These are phyloP conservation scores for Melipona quadrifasciata DNA, from an alignment of 1,140 invertebrate species.

Conservation along the genomic window DNA sequence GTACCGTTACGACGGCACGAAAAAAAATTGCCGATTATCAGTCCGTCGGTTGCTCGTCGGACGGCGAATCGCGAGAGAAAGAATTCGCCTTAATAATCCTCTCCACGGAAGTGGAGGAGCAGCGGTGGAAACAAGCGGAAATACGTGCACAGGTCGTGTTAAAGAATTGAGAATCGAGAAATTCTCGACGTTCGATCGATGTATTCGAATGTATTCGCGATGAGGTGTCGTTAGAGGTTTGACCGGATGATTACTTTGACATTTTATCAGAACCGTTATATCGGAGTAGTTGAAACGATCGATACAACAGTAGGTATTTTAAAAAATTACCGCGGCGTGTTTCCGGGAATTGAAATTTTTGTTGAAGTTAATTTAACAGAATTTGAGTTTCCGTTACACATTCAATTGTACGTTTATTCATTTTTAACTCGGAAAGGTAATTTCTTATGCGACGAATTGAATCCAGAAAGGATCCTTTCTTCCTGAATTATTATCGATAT, in stretches of 20 bases:
- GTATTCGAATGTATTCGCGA: not conserved
- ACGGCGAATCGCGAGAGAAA: not conserved
- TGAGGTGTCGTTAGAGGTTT: not conserved
- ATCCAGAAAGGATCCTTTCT: not conserved
- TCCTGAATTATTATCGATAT: not conserved
- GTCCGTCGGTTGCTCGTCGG: not conserved
- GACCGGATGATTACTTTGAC: not conserved
- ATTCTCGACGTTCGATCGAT: not conserved
- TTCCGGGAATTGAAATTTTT: not conserved
- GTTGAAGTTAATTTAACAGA: too few relatives aligned
- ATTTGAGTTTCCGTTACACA: too few relatives aligned
- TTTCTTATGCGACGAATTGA: not conserved
- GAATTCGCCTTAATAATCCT: not conserved
- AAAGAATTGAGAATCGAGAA: not conserved
- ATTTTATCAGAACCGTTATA: not conserved
- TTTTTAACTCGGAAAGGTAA: not conserved
- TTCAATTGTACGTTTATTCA: too few relatives aligned
- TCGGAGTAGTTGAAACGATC: not conserved
- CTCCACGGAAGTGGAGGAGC: not conserved
- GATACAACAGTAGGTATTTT: not conserved
- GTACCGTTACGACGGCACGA: slow-evolving; percentile 25
- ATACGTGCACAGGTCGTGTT: not conserved
- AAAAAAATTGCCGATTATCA: slow-evolving; percentile 14
- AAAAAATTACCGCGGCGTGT: not conserved
- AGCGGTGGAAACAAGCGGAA: not conserved